Percentiles rank a stretch among this genome's conserved stretches.
Evolutionary conservation across 2,113 vertebrate species (phyloP).

Genomic region (Nesogale talazaci): DNA sequence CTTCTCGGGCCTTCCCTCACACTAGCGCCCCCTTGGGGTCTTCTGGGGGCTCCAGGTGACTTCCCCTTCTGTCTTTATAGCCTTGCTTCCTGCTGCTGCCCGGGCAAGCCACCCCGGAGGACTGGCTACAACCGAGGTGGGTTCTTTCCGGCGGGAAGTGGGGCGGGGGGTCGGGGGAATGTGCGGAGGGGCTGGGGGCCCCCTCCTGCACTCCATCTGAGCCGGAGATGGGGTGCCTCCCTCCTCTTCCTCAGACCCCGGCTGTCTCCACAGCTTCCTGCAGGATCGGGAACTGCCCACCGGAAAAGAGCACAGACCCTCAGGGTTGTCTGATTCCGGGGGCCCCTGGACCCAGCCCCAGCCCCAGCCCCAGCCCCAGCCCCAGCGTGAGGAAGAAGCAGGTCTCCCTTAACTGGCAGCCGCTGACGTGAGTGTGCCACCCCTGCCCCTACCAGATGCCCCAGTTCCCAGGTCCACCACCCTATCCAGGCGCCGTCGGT

Average conservation of each 20-base stretch:
- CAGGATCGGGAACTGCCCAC: constrained; percentile 63
- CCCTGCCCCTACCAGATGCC: background rate
- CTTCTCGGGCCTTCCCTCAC: background rate
- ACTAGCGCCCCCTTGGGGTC: background rate
- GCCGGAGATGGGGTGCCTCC: background rate
- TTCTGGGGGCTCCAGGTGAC: background rate
- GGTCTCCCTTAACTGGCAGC: constrained; percentile 82
- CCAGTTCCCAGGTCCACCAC: background rate
- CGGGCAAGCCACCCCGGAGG: constrained; percentile 37
- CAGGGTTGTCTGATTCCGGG: constrained; percentile 34
- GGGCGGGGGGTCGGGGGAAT: background rate
- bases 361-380: background rate
- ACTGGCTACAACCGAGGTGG: constrained; percentile 72
- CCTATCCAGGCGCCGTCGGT: background rate
- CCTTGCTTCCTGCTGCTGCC: constrained; percentile 71
- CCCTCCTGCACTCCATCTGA: background rate
- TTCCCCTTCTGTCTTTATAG: constrained; percentile 54
- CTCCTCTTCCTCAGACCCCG: constrained; percentile 55
- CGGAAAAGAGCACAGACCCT: constrained; percentile 37
- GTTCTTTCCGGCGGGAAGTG: constrained; percentile 39
- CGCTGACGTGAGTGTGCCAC: constrained; percentile 81
- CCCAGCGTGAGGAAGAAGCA: constrained; percentile 60
- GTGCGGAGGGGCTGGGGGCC: background rate
- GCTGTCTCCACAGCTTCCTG: constrained; percentile 75
- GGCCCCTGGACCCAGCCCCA: background rate